Base-by-base conservation (phyloP, 2,888 invertebrate species). In the Peribatodes rhomboidaria region DNA sequence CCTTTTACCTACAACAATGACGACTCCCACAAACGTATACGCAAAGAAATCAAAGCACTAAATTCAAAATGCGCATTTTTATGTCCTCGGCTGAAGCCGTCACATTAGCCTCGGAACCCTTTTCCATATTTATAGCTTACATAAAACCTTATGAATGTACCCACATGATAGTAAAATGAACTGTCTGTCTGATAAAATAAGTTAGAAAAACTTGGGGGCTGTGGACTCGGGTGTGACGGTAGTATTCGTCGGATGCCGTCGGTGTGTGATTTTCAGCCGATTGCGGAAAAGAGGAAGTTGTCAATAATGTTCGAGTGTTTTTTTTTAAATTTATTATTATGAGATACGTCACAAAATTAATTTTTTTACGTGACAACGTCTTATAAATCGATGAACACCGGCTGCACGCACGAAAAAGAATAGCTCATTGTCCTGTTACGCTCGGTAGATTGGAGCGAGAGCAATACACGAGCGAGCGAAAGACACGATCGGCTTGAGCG, bases 121-220 rank as follows among this genome's bases (percentile, higher is more conserved):
- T 69, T 67, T 68, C 60, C 70, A 70, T 72, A 68, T 71, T 72
- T 72, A 72, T 70, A 42, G 63, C 66, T 33, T n/a, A 42, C 65
- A 67, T 69, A 70, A 70, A 72, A 61, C 54, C 64, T 69, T 69
- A 69, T 69, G 65, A 69, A 71, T 68, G 67, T 65, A 59, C 64
- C 64, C 64, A 65, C 69, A 68, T 69, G 60, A 65, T 65, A 65
- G 60, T 56, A 46, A 65, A 65, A 65, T 60, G 60, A 60, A 60
- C 56, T 60, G 60, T 52, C 56, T 64, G 58, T 49, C 55, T 39
- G 49, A 58, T 44, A 55, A 59, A 63, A 58, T 39, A 35, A 52
- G 46, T 33, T 55, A 33, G 54, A 42, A 46, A 64, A 37, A 50
- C 37, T 61, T 44, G 18, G 18, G 42, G 11, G 20, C 10, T 11